Percentiles rank a stretch among this genome's conserved stretches.
Conservation (phyloP, 2,797 vertebrate species). For the Leuciscus waleckii region DNA sequence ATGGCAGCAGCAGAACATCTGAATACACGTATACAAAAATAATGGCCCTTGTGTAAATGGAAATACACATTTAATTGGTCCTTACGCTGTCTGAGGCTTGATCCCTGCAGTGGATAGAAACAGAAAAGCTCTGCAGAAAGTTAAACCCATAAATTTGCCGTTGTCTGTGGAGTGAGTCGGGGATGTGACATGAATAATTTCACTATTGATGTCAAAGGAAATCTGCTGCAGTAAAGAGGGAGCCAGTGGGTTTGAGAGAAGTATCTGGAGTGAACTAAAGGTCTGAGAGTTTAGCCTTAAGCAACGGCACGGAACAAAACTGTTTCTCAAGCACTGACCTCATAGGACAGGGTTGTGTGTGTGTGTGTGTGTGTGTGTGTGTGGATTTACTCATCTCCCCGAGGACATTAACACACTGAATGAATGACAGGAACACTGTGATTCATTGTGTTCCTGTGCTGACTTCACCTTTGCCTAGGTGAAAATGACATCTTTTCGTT, state of each 20-base stretch:
- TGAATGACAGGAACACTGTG: not conserved
- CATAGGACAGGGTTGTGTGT: not conserved
- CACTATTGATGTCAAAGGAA: conserved; percentile 9
- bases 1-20: not conserved
- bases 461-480: not conserved
- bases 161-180: not conserved
- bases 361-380: not conserved
- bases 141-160: conserved; percentile 4
- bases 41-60: not conserved
- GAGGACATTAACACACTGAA: not conserved
- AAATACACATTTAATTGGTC: not conserved
- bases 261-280: not conserved
- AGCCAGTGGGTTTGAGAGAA: not conserved
- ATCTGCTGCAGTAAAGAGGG: not conserved
- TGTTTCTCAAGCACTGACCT: not conserved
- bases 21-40: not conserved
- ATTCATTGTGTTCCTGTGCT: not conserved
- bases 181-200: conserved; percentile 17
- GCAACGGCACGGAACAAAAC: not conserved
- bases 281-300: not conserved
- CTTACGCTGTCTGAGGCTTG: not conserved
- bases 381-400: conserved; percentile 1
- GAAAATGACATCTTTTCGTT: not conserved
- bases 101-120: not conserved
- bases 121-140: not conserved